Conservation (phyloP, 2,888 invertebrate genomes). For the Acanthosoma haemorrhoidale region DNA sequence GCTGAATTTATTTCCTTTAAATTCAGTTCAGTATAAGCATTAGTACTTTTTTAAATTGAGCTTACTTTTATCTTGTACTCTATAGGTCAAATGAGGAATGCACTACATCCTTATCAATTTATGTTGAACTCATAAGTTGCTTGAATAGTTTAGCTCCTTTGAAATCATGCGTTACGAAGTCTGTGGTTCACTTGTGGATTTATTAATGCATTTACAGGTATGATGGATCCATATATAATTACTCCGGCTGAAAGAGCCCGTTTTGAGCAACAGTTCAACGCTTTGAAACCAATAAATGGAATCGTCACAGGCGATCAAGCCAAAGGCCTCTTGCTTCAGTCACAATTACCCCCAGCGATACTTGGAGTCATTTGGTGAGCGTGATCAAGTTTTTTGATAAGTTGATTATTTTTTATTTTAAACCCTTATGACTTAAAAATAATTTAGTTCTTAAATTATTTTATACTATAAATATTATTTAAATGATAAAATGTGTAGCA, state of each 20-base stretch:
- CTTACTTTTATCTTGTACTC: background rate
- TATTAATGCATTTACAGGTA: background rate
- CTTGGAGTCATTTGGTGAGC: conserved; percentile 91
- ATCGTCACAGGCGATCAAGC: conserved; percentile 89
- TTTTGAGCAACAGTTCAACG: conserved; percentile 86
- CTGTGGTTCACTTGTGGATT: background rate
- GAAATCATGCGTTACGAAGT: too few relatives aligned
- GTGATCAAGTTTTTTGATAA: background rate
- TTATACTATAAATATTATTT: too few relatives aligned
- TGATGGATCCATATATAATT: conserved; percentile 77
- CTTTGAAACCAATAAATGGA: conserved; percentile 79
- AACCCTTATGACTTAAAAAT: too few relatives aligned
- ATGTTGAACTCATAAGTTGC: background rate
- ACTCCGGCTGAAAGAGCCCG: conserved; percentile 79
- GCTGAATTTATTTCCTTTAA: too few relatives aligned
- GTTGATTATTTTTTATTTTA: background rate
- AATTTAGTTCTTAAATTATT: too few relatives aligned
- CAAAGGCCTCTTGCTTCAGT: conserved; percentile 85
- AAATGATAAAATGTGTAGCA: too few relatives aligned
- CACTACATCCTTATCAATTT: conserved; percentile 21
- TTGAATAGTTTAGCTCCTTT: background rate
- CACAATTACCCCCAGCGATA: conserved; percentile 80
- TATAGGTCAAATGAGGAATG: conserved; percentile 17
- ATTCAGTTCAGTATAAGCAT: background rate
- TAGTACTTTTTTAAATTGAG: background rate